These are phyloP conservation scores for Alosa sapidissima DNA, from an alignment of 2,797 vertebrate species.

Conservation along the genomic window DNA sequence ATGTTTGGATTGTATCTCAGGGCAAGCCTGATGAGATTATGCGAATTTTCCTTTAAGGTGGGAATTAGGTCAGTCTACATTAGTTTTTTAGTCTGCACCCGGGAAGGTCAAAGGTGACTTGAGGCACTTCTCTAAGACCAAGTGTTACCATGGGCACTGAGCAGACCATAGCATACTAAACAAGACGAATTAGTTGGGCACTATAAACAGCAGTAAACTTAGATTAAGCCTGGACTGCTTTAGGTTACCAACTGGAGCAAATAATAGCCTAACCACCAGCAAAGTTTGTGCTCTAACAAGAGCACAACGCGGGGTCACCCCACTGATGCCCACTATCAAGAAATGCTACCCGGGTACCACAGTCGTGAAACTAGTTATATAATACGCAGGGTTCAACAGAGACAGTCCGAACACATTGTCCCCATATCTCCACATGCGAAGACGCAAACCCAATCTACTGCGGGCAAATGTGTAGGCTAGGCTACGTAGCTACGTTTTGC, in stretches of 20 bases:
- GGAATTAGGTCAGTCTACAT: not conserved
- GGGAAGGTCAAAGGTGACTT: not conserved
- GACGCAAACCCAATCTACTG: slow-evolving; percentile 11
- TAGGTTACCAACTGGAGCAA: not conserved
- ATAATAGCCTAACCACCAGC: not conserved
- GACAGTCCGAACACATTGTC: slow-evolving; percentile 18
- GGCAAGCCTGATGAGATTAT: not conserved
- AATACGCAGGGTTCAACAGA: not conserved
- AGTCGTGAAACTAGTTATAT: slow-evolving; percentile 6
- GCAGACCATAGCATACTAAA: too few species aligned
- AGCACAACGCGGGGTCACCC: not conserved
- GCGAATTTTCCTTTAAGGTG: not conserved
- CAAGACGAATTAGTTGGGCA: not conserved
- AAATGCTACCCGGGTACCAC: not conserved
- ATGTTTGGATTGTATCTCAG: not conserved
- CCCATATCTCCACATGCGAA: slow-evolving; percentile 12
- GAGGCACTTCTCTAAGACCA: not conserved
- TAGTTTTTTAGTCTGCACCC: not conserved
- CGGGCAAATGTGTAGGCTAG: slow-evolving; percentile 19
- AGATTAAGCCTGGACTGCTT: not conserved
- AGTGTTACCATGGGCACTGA: too few species aligned
- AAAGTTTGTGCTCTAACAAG: not conserved
- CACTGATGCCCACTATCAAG: not conserved
- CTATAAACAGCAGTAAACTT: not conserved
- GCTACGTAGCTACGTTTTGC: slow-evolving; percentile 14